Percentiles rank a stretch among this genome's conserved stretches.
phyloP scores from a whole-genome alignment of 2,797 vertebrate species.

The Centroberyx gerrardi region DNA sequence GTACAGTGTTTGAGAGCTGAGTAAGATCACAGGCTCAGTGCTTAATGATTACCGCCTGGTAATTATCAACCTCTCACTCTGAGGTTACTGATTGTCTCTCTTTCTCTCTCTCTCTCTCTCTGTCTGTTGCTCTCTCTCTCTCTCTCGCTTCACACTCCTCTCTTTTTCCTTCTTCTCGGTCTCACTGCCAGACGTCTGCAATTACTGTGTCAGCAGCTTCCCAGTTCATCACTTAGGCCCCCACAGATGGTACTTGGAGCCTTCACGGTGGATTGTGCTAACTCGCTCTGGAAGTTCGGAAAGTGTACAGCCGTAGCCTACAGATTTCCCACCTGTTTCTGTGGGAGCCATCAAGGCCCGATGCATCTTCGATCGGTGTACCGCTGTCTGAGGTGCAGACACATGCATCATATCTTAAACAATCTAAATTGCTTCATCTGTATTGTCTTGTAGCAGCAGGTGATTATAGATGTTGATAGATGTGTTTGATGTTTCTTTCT shows the following conservation, averaged over 20 bases:
- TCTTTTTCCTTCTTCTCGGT: constrained; percentile 43
- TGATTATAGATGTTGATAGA: constrained; percentile 15
- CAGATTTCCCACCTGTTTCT: constrained; percentile 43
- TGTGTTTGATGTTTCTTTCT: background rate
- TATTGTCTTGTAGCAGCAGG: background rate
- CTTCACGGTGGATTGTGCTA: constrained; percentile 52
- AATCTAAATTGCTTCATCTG: constrained; percentile 18
- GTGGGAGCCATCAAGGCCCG: constrained; percentile 35
- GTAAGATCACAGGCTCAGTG: constrained; percentile 36
- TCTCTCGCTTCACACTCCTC: constrained; percentile 45
- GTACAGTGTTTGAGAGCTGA: constrained; percentile 41
- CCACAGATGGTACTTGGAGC: constrained; percentile 59
- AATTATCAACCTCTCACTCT: constrained; percentile 68
- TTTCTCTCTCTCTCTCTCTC: constrained; percentile 19
- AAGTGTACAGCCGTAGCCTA: constrained; percentile 15
- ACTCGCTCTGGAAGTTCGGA: constrained; percentile 34
- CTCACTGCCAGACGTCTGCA: constrained; percentile 56
- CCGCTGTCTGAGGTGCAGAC: constrained; percentile 32
- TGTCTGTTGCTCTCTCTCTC: constrained; percentile 15
- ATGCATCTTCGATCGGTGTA: constrained; percentile 19
- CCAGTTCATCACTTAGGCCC: constrained; percentile 63
- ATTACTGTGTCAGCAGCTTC: constrained; percentile 72
- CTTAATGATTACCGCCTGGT: constrained; percentile 50
- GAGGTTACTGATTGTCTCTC: constrained; percentile 28
- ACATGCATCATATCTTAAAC: constrained; percentile 18